Evolutionary conservation across 1,140 invertebrate genomes (phyloP).

Genomic region (Probaryconus sp.): DNA sequence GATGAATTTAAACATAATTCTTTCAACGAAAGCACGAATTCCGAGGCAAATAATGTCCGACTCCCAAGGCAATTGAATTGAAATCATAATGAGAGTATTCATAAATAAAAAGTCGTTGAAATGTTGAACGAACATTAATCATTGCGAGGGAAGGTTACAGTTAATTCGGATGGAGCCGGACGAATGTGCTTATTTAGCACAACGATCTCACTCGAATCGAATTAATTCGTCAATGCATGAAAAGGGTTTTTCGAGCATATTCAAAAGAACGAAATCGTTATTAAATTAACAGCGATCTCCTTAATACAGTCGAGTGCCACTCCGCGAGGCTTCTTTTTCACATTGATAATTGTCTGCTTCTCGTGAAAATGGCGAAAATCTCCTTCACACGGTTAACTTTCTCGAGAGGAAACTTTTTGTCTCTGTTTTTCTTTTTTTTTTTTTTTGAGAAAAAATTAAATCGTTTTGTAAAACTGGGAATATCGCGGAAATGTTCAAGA

Average conservation of each 20-base stretch:
- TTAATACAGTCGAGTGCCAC: constrained; percentile 49
- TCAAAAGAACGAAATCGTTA: constrained; percentile 43
- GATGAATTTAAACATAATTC: no score
- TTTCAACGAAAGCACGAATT: not conserved
- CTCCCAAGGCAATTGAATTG: not conserved
- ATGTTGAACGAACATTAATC: constrained; percentile 7
- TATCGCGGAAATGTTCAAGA: no score
- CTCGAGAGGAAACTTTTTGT: constrained; percentile 9
- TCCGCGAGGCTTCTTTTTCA: constrained; percentile 37
- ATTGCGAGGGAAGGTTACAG: constrained; percentile 32
- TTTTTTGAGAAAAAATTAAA: no score
- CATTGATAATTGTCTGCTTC: constrained; percentile 41
- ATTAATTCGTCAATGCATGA: constrained; percentile 30
- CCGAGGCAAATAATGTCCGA: not conserved
- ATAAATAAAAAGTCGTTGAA: not conserved
- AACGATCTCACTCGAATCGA: constrained; percentile 6
- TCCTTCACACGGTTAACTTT: constrained; percentile 2
- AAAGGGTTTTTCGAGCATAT: constrained; percentile 13
- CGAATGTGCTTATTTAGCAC: constrained; percentile 9
- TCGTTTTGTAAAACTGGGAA: no score
- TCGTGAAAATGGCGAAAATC: constrained; percentile 7
- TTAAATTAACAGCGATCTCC: constrained; percentile 53
- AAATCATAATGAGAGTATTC: constrained; percentile 1
- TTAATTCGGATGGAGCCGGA: not conserved
- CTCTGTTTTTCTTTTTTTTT: no score